phyloP scores from a whole-genome alignment of 2,888 invertebrate species.

The Idaea biselata region DNA sequence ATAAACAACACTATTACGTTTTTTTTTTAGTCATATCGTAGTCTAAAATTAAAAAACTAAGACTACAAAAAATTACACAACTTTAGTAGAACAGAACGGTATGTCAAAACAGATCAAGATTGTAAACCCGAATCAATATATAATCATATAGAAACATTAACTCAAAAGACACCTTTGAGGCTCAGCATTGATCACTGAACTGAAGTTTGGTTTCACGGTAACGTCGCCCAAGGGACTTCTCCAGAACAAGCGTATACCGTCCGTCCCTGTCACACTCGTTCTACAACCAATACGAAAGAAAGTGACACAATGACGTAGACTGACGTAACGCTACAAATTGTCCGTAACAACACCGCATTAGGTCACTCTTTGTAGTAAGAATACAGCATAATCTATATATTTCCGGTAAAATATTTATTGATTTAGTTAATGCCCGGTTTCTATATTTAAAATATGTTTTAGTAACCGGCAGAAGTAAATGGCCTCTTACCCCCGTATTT shows the following conservation, averaged over 20 bases:
- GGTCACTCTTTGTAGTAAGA: slow-evolving; percentile 53
- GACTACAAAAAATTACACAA: background rate
- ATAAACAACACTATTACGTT: too few species aligned
- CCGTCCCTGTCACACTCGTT: slow-evolving; percentile 55
- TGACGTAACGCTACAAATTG: slow-evolving; percentile 53
- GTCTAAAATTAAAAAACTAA: slow-evolving; percentile 1
- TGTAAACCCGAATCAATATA: slow-evolving; percentile 45
- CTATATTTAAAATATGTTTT: too few species aligned
- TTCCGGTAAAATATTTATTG: slow-evolving; percentile 44
- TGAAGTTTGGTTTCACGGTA: slow-evolving; percentile 68
- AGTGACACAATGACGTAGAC: slow-evolving; percentile 49
- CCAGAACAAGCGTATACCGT: slow-evolving; percentile 38
- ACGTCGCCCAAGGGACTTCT: slow-evolving; percentile 66
- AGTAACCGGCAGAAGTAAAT: too few species aligned
- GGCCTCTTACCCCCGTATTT: too few species aligned
- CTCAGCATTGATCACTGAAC: slow-evolving; percentile 66
- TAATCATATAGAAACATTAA: slow-evolving; percentile 60
- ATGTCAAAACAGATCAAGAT: slow-evolving; percentile 19
- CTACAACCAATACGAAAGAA: slow-evolving; percentile 51
- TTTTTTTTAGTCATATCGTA: too few species aligned
- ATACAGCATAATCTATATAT: slow-evolving; percentile 47
- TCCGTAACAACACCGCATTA: slow-evolving; percentile 64
- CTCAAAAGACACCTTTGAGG: slow-evolving; percentile 67
- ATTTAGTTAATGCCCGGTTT: slow-evolving; percentile 28
- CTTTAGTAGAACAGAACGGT: slow-evolving; percentile 3